Conservation (phyloP, 2,888 invertebrate genomes). For the Aspidiotus rigidus region DNA sequence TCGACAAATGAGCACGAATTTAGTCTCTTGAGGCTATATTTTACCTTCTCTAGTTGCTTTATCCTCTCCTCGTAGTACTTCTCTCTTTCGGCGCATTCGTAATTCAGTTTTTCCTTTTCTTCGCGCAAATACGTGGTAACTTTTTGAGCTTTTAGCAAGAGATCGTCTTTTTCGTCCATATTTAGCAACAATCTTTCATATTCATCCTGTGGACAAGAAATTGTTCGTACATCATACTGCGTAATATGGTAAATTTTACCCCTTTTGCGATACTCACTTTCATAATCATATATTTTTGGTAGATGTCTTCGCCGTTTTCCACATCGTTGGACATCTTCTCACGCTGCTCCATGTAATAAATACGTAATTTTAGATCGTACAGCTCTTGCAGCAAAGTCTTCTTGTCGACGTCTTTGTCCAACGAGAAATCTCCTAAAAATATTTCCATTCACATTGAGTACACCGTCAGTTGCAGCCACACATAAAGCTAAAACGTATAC, state of each 20-base stretch:
- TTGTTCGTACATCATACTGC: too few species aligned
- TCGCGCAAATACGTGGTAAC: constrained; percentile 22
- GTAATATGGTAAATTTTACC: too few species aligned
- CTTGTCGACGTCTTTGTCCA: constrained; percentile 22
- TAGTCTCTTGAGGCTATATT: too few species aligned
- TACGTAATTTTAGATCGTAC: constrained; percentile 24
- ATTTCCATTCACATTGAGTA: neutral
- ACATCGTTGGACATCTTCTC: constrained; percentile 10
- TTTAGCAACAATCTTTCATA: constrained; percentile 14
- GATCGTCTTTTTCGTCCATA: constrained; percentile 26
- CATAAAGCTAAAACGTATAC: neutral
- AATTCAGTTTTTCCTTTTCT: constrained; percentile 18
- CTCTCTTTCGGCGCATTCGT: constrained; percentile 21
- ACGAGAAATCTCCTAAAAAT: constrained; percentile 14
- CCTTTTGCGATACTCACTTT: constrained; percentile 1
- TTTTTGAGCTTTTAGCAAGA: constrained; percentile 20
- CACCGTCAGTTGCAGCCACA: neutral
- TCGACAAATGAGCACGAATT: neutral
- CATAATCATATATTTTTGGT: constrained; percentile 24
- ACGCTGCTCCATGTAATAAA: constrained; percentile 26
- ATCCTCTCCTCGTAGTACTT: constrained; percentile 16
- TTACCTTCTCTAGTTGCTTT: constrained; percentile 24
- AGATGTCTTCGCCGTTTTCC: constrained; percentile 23
- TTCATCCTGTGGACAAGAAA: neutral
- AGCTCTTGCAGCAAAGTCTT: constrained; percentile 22